Base-by-base conservation (phyloP, 2,113 vertebrate genomes). In the Arothron firmamentum region DNA sequence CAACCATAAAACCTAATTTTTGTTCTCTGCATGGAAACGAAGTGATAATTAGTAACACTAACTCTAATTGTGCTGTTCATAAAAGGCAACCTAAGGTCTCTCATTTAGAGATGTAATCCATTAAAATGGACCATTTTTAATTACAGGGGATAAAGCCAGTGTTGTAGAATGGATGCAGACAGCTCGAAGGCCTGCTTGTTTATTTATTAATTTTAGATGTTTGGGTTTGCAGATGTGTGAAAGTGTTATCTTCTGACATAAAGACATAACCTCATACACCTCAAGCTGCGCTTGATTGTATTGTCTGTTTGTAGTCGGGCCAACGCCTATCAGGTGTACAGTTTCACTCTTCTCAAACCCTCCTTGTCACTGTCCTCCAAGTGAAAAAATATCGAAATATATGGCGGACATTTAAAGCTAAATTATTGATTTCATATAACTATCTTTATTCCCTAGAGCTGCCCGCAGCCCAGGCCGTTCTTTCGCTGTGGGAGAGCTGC, bases 291-390 rank as follows among this genome's bases (percentile, higher is more conserved):
- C 74, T 85, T 87, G 87, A 83, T 81, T 76, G 88, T 78, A 84
- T 85, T 87, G 83, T 90, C 58, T 73, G 72, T 80, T 59, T 78
- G 82, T 74, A 69, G 74, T 67, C n/a, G 67, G 77, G 90, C 84
- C 92, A 92, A 93, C 91, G 88, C 92, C 91, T 92, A 85, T 2
- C 79, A 87, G 90, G 90, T 91, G 90, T 92, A 88, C 81, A 63
- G 67, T 92, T 93, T 91, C 91, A 91, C 74, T 83, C 70, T 71
- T 75, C 79, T 88, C 78, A 80, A 87, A 85, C 59, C 87, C 83
- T 89, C 77, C 67, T 74, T 70, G 78, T 72, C 72, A 59, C 51
- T 81, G 45, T 23, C 70, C 74, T 79, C 52, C 81, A 73, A 85
- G 47, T 43, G 10, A 52, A 53, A 56, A 13, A 70, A 47, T 23